Conservation (phyloP, 2,888 invertebrate genomes). For the Syrista parreyssii region DNA sequence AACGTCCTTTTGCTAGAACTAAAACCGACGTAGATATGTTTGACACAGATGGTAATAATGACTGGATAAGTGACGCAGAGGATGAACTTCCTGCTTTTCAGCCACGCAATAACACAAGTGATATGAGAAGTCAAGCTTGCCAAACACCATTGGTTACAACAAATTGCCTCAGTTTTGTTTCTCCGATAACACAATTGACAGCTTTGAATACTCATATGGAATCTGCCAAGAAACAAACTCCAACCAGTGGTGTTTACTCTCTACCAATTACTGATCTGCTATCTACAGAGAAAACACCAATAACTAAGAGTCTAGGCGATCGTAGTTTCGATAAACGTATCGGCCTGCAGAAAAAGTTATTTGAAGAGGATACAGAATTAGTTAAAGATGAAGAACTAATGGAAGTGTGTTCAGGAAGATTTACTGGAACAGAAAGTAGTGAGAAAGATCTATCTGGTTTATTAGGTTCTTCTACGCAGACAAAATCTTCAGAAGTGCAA, state of each 20-base stretch:
- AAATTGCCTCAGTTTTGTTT: slow-evolving; percentile 60
- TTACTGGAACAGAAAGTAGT: slow-evolving; percentile 29
- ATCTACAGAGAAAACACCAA: slow-evolving; percentile 8
- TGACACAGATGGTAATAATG: slow-evolving; percentile 29
- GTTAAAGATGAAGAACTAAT: slow-evolving; percentile 68
- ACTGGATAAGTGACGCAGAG: slow-evolving; percentile 32
- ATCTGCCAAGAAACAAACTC: slow-evolving; percentile 30
- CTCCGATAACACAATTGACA: slow-evolving; percentile 67
- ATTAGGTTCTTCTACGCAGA: slow-evolving; percentile 16
- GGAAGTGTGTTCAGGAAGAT: slow-evolving; percentile 69
- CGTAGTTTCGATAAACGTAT: slow-evolving; percentile 31
- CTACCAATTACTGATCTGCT: slow-evolving; percentile 9
- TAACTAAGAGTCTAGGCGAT: neutral
- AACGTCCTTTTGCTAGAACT: slow-evolving; percentile 23
- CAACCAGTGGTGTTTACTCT: slow-evolving; percentile 11
- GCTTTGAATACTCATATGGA: slow-evolving; percentile 47
- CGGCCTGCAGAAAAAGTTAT: slow-evolving; percentile 63
- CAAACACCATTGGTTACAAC: slow-evolving; percentile 43
- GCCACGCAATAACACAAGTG: neutral
- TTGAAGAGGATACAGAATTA: slow-evolving; percentile 52
- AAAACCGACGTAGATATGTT: slow-evolving; percentile 44
- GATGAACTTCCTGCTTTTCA: slow-evolving; percentile 26
- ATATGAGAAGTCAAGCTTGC: slow-evolving; percentile 34
- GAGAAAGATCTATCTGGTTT: slow-evolving; percentile 15
- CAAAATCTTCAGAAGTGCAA: slow-evolving; percentile 46